A percentile compares a stretch with the other conserved stretches of the same genome.
Conservation (phyloP, 2,113 vertebrate species). For the Falco punctatus region DNA sequence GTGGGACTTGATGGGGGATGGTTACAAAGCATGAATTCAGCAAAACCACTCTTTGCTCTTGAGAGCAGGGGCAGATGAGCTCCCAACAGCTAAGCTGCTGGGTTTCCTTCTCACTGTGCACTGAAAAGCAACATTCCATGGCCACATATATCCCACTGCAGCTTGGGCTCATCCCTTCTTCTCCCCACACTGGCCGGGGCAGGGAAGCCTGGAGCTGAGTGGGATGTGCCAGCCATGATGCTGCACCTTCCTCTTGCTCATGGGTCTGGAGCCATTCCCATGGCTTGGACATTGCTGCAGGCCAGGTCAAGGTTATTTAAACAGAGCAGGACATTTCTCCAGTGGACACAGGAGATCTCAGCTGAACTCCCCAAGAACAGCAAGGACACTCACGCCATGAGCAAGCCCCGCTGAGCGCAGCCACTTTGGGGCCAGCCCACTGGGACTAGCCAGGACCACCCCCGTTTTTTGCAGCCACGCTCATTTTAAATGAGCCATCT, state of each 20-base stretch:
- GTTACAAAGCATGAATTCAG: background rate
- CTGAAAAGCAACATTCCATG: background rate
- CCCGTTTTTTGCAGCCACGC: background rate
- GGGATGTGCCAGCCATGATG: fast-evolving
- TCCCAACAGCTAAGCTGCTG: background rate
- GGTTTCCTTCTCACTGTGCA: background rate
- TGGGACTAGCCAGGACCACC: background rate
- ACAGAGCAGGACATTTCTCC: background rate
- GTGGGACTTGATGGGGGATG: background rate
- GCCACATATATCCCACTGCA: background rate
- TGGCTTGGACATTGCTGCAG: fast-evolving
- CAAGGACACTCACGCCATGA: fast-evolving
- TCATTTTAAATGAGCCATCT: background rate
- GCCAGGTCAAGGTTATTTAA: background rate
- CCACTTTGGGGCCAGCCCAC: background rate
- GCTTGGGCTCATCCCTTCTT: background rate
- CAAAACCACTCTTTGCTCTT: background rate
- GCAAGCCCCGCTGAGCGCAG: fast-evolving
- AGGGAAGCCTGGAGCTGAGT: background rate
- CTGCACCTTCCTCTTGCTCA: background rate
- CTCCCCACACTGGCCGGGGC: fast-evolving
- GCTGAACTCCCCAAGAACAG: background rate
- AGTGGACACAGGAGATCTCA: background rate
- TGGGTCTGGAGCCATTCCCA: fast-evolving
- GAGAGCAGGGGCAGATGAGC: background rate